These are phyloP conservation scores for Mimas tiliae DNA, from an alignment of 2,888 invertebrate genomes.

Conservation along the genomic window DNA sequence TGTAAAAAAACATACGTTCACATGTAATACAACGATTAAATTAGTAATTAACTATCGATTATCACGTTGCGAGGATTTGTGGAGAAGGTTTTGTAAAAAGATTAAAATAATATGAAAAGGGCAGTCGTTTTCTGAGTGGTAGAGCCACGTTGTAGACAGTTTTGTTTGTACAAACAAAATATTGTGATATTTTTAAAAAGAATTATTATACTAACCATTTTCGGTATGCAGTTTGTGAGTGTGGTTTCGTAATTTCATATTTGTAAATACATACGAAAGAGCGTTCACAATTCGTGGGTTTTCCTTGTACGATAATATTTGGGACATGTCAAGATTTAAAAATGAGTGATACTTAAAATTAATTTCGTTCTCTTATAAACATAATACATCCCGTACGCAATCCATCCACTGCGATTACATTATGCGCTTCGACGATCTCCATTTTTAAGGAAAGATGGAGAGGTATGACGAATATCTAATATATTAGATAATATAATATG, in stretches of 20 bases:
- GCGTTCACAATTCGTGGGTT: conserved; percentile 21
- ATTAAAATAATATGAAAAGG: no score
- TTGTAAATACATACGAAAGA: conserved; percentile 1
- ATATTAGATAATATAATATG: no score
- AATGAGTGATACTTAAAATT: neutral
- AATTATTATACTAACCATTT: conserved; percentile 5
- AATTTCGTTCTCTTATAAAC: neutral
- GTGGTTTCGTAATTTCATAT: conserved; percentile 12
- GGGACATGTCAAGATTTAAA: conserved; percentile 27
- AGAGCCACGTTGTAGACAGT: no score
- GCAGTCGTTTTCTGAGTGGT: no score
- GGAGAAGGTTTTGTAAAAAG: neutral
- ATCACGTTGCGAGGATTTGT: neutral
- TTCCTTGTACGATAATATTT: conserved; percentile 26
- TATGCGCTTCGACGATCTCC: no score
- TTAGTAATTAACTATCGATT: conserved; percentile 6
- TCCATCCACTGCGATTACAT: no score
- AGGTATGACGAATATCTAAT: no score
- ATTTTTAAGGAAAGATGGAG: no score
- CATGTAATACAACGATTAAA: conserved; percentile 11
- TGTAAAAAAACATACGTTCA: conserved; percentile 3
- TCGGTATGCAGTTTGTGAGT: neutral
- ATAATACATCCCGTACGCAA: neutral
- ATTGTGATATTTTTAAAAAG: conserved; percentile 2
- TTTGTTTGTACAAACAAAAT: no score